These are phyloP conservation scores for Crenichthys baileyi DNA, from an alignment of 2,797 vertebrate species.

Conservation along the genomic window DNA sequence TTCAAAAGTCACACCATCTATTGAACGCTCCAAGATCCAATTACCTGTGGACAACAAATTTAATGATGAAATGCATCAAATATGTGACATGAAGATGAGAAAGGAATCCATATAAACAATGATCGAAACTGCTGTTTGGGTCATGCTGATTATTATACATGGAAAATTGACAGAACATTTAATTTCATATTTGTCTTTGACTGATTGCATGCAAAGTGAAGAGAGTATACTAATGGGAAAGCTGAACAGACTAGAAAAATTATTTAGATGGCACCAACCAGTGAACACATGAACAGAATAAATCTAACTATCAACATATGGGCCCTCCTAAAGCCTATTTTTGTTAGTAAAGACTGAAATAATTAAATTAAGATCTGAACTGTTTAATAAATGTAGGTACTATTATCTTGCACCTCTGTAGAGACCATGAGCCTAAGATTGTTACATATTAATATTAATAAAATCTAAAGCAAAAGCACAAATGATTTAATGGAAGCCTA, in stretches of 20 bases:
- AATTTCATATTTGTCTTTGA: slow-evolving; percentile 24
- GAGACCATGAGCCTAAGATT: neutral
- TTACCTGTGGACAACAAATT: slow-evolving; percentile 79
- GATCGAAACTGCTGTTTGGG: slow-evolving; percentile 26
- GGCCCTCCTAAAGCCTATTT: neutral
- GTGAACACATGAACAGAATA: neutral
- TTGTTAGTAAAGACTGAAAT: neutral
- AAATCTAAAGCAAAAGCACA: neutral
- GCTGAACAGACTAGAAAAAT: neutral
- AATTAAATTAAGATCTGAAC: neutral
- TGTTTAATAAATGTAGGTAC: neutral
- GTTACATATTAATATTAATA: neutral
- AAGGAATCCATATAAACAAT: slow-evolving; percentile 52
- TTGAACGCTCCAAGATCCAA: slow-evolving; percentile 93
- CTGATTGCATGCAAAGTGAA: slow-evolving; percentile 9
- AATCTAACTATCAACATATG: neutral
- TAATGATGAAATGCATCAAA: slow-evolving; percentile 36
- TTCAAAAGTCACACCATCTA: slow-evolving; percentile 86
- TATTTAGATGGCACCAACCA: neutral
- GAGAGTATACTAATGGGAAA: neutral
- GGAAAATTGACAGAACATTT: slow-evolving; percentile 58
- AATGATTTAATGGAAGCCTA: slow-evolving; percentile 15
- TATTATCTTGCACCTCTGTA: neutral
- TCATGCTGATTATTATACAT: slow-evolving; percentile 61
- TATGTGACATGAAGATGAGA: slow-evolving; percentile 2